Base-by-base conservation (phyloP, 2,888 invertebrate genomes). In the Lysandra bellargus region DNA sequence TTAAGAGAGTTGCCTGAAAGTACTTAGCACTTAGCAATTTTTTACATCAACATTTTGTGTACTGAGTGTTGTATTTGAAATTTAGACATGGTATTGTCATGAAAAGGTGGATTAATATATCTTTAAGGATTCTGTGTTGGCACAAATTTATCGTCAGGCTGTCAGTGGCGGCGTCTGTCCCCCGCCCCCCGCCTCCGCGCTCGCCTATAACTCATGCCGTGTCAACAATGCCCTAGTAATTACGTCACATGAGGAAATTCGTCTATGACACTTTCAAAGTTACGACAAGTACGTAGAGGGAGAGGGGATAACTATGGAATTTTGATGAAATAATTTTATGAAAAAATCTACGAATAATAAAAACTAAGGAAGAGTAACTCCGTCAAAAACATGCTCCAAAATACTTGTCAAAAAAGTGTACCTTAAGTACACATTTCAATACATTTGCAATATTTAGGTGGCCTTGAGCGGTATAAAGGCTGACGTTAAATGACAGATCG, bases 111-210 rank as follows among this genome's bases (percentile, higher is more conserved):
- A 76, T 76, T 57, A 53, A 76, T 76, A 76, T 33, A 76, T 53
- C 76, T 76, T 53, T 14, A 12, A 76, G 76, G 53, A 76, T 76
- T 30, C 57, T 75, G 75, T 73, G 78, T 78, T 37, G 73, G 73
- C 72, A 73, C 57, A 33, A 78, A 74, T 79, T 44, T 74, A 74
- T 79, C 74, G 60, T 74, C 74, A 72, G 7, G 74, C 79, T 79
- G 74, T 79, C 74, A 79, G 44, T 60, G 74, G 60, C 79, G 85
- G 78, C 60, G 74, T 53, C 79, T 73, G 73, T 40, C 80, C 78
- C 79, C 80, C 77, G 73, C 79, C 64, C 78, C 74, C 74, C 44
- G 40, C 7, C 17, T 64, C 78, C 53, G 72, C 49, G 3, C 64
- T 64, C 53, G 77, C 73, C 72, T 12, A 77, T 80, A 80, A 80